Conservation (phyloP, 2,113 vertebrate genomes). For the Tachuris rubrigastra region DNA sequence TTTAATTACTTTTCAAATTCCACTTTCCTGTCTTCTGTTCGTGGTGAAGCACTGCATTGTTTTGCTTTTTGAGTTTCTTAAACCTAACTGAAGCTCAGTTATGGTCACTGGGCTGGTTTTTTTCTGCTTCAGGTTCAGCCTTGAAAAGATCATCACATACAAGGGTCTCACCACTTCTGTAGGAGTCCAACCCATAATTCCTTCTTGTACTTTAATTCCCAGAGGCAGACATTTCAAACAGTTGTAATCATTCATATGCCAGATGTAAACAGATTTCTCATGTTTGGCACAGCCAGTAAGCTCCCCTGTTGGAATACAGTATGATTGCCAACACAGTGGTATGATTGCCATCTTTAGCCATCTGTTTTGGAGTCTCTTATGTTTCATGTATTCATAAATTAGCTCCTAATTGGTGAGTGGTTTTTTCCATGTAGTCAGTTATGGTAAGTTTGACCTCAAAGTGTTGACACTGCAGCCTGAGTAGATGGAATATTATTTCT, state of each 20-base stretch:
- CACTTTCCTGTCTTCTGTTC: not conserved
- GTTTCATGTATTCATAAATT: not conserved
- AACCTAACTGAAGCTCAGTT: not conserved
- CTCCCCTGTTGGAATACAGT: not conserved
- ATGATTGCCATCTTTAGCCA: slow-evolving; percentile 44
- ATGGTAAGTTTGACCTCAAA: not conserved
- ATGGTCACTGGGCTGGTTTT: not conserved
- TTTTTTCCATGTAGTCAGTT: slow-evolving; percentile 1
- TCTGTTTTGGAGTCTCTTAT: not conserved
- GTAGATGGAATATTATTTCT: not conserved
- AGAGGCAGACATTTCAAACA: not conserved
- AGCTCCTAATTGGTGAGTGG: not conserved
- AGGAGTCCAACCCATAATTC: not conserved
- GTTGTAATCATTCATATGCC: not conserved
- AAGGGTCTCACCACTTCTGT: not conserved
- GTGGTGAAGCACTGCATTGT: not conserved
- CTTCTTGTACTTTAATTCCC: not conserved
- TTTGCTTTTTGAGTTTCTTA: not conserved
- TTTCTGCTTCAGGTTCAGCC: not conserved
- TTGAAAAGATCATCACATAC: not conserved
- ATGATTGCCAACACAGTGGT: not conserved
- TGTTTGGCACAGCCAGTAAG: not conserved
- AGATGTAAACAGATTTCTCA: not conserved
- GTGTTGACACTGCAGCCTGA: not conserved
- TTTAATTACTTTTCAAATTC: not conserved